Evolutionary conservation across 2,113 vertebrate genomes (phyloP).

Genomic region (Microcebus murinus): DNA sequence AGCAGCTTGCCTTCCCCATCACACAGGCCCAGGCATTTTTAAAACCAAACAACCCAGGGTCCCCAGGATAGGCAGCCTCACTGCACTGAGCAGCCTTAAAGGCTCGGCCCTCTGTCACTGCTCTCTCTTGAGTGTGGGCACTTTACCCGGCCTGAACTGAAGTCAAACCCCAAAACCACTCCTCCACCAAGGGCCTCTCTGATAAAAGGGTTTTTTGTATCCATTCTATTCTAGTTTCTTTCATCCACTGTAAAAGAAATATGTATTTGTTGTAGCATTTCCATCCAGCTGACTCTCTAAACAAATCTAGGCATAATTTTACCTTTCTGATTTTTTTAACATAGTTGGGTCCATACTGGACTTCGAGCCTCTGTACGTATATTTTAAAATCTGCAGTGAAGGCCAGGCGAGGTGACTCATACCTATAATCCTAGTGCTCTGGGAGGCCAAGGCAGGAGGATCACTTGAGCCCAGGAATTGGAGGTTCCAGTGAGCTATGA

Average conservation of each 20-base stretch:
- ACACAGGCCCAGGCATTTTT: background rate
- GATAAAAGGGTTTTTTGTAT: background rate
- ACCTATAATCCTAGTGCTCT: too few species aligned
- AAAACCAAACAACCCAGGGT: background rate
- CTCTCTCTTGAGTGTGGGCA: background rate
- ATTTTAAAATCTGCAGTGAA: background rate
- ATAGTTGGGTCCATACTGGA: background rate
- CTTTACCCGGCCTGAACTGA: background rate
- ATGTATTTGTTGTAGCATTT: background rate
- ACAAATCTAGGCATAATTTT: background rate
- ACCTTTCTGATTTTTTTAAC: background rate
- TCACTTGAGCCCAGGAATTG: too few species aligned
- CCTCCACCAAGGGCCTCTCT: background rate
- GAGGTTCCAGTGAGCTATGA: too few species aligned
- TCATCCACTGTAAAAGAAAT: background rate
- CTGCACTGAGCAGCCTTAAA: background rate
- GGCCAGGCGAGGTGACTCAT: too few species aligned
- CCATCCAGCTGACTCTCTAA: background rate
- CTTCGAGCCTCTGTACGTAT: too few species aligned
- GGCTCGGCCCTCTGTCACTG: background rate
- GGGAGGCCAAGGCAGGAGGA: too few species aligned
- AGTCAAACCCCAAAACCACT: background rate
- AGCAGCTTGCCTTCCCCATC: rapidly evolving
- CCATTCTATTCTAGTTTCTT: background rate
- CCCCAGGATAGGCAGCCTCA: rapidly evolving